Base-by-base conservation (phyloP, 2,113 vertebrate species). In the Nansenia antarctica region DNA sequence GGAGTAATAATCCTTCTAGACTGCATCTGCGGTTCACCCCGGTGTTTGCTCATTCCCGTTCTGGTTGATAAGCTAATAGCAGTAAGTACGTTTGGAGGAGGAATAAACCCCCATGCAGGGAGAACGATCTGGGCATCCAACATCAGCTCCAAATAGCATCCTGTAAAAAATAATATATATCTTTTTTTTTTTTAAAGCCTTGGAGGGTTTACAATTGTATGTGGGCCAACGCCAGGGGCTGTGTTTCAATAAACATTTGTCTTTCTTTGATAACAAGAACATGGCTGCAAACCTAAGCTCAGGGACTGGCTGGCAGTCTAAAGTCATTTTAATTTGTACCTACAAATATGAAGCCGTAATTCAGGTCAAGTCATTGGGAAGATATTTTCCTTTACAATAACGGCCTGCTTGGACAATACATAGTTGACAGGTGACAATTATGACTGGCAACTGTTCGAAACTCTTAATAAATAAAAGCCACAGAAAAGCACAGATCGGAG, bases 11-110 rank as follows among this genome's bases (percentile, higher is more conserved):
- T 73, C 53, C 53, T n/a, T 37, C 70, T 68, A 45, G 18, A 54
- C 64, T 53, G 67, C 60, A 62, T 78, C 59, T 62, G 53, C 47
- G 22, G 49, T 65, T 62, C 54, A 27, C 14, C 52, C 57, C 58
- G 42, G 72, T 80, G 76, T 67, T 76, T 81, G 68, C 74, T 79
- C 73, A 80, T 71, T 73, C 29, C 62, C 71, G 65, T 77, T 81
- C 53, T 49, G 71, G 68, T 83, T 78, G 63, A 73, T 75, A 73
- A 76, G 67, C 53, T 76, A 69, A 80, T 64, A 69, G 54, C 66
- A 62, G 42, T 65, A 54, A 80, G 63, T 76, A 65, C 69, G 67
- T 76, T 68, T 31, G 69, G 60, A 34, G 47, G 70, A 22, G 7
- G 26, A 22, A 35, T 34, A 8, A 34, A 52, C 70, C 62, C 45